Conservation (phyloP, 2,797 vertebrate species). For the Labroides dimidiatus region DNA sequence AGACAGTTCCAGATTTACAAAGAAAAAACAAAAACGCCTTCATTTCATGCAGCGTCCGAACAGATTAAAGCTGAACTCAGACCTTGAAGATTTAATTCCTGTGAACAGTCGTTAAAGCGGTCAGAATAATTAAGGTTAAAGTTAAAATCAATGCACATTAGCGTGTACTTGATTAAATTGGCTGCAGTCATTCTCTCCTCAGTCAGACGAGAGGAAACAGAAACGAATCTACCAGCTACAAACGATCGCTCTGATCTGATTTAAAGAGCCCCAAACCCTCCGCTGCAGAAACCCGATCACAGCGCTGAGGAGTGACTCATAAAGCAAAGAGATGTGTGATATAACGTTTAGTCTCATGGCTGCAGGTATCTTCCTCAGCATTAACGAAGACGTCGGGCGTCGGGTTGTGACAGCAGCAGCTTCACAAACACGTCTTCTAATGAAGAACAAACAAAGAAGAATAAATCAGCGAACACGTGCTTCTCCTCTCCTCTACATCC, state of each 20-base stretch:
- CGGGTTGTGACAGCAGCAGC: constrained; percentile 16
- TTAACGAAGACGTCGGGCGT: constrained; percentile 21
- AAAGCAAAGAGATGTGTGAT: constrained; percentile 24
- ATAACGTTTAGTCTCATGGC: constrained; percentile 12
- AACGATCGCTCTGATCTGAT: constrained; percentile 9
- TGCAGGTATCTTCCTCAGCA: not conserved
- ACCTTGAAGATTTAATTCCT: constrained; percentile 9
- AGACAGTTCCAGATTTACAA: too few species aligned
- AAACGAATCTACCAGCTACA: constrained; percentile 13
- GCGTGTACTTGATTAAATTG: constrained; percentile 47
- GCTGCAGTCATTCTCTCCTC: constrained; percentile 39
- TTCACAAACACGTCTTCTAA: constrained; percentile 17
- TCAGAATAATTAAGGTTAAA: constrained; percentile 49
- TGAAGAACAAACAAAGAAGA: not conserved
- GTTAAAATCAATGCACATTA: constrained; percentile 67
- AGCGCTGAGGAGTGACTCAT: constrained; percentile 25
- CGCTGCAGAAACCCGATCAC: too few species aligned
- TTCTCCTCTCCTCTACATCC: not conserved
- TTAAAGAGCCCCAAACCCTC: constrained; percentile 3
- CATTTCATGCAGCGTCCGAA: not conserved
- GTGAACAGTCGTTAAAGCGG: constrained; percentile 18
- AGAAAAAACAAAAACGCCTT: too few species aligned
- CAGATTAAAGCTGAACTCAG: constrained; percentile 5
- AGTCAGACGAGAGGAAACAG: constrained; percentile 7
- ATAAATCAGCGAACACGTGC: not conserved